These are phyloP conservation scores for Panonychus citri DNA, from an alignment of 1,140 invertebrate genomes.

Conservation along the genomic window DNA sequence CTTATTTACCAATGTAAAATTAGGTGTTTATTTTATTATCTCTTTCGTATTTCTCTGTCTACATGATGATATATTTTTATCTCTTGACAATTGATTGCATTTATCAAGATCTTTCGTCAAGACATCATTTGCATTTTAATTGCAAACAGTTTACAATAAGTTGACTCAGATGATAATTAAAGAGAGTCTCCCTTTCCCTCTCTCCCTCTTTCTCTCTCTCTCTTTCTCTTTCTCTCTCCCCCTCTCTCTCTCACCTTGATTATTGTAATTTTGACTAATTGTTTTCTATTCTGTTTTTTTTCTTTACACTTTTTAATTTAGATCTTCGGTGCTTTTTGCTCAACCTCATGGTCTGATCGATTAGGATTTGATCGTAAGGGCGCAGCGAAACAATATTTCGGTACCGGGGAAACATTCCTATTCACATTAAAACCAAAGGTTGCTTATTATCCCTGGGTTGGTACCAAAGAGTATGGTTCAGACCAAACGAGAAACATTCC, in stretches of 20 bases:
- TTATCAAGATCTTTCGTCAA: no score
- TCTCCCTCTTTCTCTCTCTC: no score
- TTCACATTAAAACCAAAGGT: constrained; percentile 67
- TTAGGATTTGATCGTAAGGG: constrained; percentile 55
- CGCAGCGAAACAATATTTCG: constrained; percentile 65
- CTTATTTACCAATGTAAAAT: no score
- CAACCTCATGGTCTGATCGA: constrained; percentile 33
- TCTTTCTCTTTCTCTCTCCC: no score
- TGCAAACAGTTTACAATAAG: no score
- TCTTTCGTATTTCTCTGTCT: no score
- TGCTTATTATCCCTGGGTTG: constrained; percentile 79
- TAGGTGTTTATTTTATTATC: no score
- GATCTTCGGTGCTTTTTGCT: constrained; percentile 29
- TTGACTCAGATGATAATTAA: no score
- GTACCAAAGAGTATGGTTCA: constrained; percentile 30
- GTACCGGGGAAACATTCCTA: constrained; percentile 85
- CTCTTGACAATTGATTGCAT: no score
- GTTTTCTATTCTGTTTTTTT: not conserved
- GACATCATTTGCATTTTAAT: no score
- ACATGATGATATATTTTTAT: no score
- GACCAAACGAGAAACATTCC: constrained; percentile 15
- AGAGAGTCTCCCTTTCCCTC: no score
- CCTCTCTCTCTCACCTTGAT: not conserved
- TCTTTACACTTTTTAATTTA: constrained; percentile 5
- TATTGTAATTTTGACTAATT: not conserved